phyloP scores from a whole-genome alignment of 2,113 vertebrate genomes.

The Collichthys lucidus region DNA sequence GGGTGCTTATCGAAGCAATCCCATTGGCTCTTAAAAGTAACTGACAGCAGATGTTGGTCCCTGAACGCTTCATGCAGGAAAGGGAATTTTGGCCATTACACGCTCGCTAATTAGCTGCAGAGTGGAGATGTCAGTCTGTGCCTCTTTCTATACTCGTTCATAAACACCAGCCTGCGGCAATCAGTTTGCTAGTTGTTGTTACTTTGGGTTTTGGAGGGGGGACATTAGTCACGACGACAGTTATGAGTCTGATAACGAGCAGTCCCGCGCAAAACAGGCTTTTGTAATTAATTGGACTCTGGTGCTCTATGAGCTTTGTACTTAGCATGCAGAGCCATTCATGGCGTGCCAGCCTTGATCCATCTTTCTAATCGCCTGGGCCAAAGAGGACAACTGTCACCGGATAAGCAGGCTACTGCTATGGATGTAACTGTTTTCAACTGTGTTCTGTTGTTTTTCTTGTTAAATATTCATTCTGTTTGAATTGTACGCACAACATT shows the following conservation, averaged over 20 bases:
- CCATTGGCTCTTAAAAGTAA: slow-evolving; percentile 58
- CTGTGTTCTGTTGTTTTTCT: no score
- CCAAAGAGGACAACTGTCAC: slow-evolving; percentile 65
- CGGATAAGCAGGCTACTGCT: slow-evolving; percentile 18
- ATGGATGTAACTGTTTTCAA: neutral
- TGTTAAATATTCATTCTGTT: no score
- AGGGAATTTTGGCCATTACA: slow-evolving; percentile 32
- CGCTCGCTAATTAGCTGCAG: slow-evolving; percentile 61
- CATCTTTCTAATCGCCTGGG: slow-evolving; percentile 61
- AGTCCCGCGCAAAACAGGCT: slow-evolving; percentile 51
- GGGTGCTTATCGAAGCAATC: slow-evolving; percentile 48
- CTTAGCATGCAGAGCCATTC: slow-evolving; percentile 60
- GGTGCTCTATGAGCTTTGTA: slow-evolving; percentile 52
- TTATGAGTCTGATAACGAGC: slow-evolving; percentile 69
- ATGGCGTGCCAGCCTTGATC: slow-evolving; percentile 61
- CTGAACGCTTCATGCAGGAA: slow-evolving; percentile 23
- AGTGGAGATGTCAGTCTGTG: slow-evolving; percentile 21
- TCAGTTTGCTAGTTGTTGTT: slow-evolving; percentile 45
- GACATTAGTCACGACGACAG: slow-evolving; percentile 61
- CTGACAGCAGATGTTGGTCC: slow-evolving; percentile 60
- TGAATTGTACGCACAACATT: no score
- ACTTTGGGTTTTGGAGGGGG: slow-evolving; percentile 43
- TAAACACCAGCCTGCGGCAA: slow-evolving; percentile 52
- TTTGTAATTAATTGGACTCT: slow-evolving; percentile 68
- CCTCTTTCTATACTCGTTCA: slow-evolving; percentile 43